These are phyloP conservation scores for Grus americana DNA, from an alignment of 2,113 vertebrate species.

Conservation along the genomic window DNA sequence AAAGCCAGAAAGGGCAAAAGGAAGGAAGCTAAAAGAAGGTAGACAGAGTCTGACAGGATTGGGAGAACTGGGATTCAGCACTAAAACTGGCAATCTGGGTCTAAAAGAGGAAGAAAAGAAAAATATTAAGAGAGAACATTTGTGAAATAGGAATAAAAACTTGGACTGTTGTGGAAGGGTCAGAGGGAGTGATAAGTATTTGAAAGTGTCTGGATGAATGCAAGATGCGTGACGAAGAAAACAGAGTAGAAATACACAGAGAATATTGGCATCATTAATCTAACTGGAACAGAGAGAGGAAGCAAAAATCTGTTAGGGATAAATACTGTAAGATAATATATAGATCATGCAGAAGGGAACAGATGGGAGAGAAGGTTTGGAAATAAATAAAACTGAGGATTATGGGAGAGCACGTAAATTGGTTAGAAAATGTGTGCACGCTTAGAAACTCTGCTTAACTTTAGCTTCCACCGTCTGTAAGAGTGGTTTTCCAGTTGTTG, in stretches of 20 bases:
- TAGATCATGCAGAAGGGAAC: not conserved
- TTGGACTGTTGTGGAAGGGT: not conserved
- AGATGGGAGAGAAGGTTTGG: not conserved
- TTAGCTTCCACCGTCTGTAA: not conserved
- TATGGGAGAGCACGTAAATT: not conserved
- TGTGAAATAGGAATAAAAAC: not conserved
- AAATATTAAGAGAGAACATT: not conserved
- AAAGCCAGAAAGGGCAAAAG: not conserved
- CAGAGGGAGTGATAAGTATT: not conserved
- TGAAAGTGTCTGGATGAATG: not conserved
- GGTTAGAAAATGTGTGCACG: not conserved
- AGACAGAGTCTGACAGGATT: not conserved
- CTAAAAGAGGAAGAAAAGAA: not conserved
- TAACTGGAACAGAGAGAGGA: not conserved
- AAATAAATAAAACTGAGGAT: conserved; percentile 6
- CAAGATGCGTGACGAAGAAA: not conserved
- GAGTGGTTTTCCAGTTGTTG: not conserved
- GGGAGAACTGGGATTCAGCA: not conserved
- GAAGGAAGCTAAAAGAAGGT: not conserved
- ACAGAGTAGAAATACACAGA: not conserved
- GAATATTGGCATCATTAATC: not conserved
- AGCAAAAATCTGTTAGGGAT: not conserved
- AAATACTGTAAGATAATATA: not conserved
- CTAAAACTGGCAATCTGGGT: not conserved
- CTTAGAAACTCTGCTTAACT: not conserved